Percentiles rank a stretch among this genome's conserved stretches.
Conservation (phyloP, 2,113 vertebrate species). For the Callaeas wilsoni region DNA sequence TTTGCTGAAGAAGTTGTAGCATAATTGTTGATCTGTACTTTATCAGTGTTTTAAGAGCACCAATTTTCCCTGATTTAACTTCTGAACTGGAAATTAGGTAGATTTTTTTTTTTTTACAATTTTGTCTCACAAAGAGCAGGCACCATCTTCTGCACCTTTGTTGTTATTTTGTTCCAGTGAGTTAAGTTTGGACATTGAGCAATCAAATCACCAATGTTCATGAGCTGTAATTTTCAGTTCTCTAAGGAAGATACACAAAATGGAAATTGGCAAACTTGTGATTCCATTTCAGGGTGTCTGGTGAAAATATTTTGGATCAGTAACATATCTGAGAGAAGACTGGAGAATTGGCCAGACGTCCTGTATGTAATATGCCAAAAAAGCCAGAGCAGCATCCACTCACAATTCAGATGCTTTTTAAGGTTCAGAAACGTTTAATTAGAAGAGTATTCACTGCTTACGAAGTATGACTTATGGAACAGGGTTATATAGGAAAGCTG, state of each 20-base stretch:
- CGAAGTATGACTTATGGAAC: slow-evolving; percentile 14
- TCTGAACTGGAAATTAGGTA: neutral
- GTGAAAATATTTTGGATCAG: slow-evolving; percentile 72
- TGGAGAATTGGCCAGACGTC: slow-evolving; percentile 60
- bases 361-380: slow-evolving; percentile 44
- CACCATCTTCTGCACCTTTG: neutral
- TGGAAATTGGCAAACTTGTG: slow-evolving; percentile 67
- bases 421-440: slow-evolving; percentile 42
- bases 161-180: neutral
- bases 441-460: slow-evolving; percentile 37
- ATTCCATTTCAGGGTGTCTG: slow-evolving; percentile 70
- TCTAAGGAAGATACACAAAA: slow-evolving; percentile 68
- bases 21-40: neutral
- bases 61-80: neutral
- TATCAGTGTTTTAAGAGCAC: neutral
- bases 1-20: neutral
- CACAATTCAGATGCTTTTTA: slow-evolving; percentile 23
- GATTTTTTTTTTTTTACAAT: neutral
- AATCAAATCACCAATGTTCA: slow-evolving; percentile 1
- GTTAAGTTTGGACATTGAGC: neutral
- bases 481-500: neutral
- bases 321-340: slow-evolving; percentile 70
- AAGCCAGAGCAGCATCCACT: slow-evolving; percentile 28
- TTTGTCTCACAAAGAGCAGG: neutral
- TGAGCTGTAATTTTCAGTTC: slow-evolving; percentile 53